Percentiles rank a stretch among this genome's conserved stretches.
These are phyloP conservation scores for Urocyon cinereoargenteus DNA, from an alignment of 2,797 vertebrate genomes.

Conservation along the genomic window DNA sequence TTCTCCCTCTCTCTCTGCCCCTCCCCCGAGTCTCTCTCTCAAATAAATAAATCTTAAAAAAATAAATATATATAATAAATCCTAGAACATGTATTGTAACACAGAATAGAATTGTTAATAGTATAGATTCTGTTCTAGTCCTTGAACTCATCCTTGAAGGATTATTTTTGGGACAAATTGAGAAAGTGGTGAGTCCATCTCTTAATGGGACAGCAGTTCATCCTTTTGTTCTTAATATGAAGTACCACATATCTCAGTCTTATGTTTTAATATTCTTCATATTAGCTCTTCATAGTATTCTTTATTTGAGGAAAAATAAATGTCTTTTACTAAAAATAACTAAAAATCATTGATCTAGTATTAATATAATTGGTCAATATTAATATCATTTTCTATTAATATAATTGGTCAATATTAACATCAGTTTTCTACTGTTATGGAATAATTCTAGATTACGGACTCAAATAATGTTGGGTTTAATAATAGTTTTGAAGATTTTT, in stretches of 20 bases:
- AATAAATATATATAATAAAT: not conserved
- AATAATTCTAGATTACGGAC: not conserved
- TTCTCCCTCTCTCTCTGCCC: not conserved
- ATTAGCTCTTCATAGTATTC: not conserved
- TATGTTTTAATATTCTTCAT: not conserved
- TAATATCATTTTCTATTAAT: not conserved
- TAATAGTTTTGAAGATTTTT: not conserved
- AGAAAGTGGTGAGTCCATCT: not conserved
- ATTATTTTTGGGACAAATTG: not conserved
- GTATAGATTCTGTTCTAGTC: too few species aligned
- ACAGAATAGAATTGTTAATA: not conserved
- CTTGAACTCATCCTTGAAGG: not conserved
- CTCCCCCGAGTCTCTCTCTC: not conserved
- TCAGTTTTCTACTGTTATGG: not conserved
- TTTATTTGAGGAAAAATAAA: not conserved
- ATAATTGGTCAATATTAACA: not conserved
- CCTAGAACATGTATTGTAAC: not conserved
- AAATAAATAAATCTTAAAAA: not conserved
- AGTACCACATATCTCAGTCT: not conserved
- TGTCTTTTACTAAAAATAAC: not conserved
- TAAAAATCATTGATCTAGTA: not conserved
- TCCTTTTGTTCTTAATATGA: not conserved
- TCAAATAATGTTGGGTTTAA: not conserved
- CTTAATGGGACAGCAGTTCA: fast-evolving
- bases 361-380: not conserved